Base-by-base conservation (phyloP, 2,797 vertebrate species). In the Discoglossus pictus region DNA sequence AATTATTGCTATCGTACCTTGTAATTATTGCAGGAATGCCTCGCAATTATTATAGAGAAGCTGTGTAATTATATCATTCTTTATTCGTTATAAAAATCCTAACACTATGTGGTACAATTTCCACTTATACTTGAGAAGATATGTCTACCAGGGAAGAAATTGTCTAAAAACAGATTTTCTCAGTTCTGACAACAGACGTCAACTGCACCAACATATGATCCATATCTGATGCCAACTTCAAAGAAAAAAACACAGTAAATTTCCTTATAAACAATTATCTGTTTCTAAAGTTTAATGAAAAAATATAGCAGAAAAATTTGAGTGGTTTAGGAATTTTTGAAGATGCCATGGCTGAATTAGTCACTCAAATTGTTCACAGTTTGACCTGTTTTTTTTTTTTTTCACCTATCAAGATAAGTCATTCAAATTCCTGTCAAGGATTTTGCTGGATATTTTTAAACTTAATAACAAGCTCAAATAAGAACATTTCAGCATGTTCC, bases 1-100 rank as follows among this genome's bases (percentile, higher is more conserved):
- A 65, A 66, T 66, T 40, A 66, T 50, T 66, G 64, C 21, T 48
- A 34, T 58, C 48, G n/a, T 56, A 16, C 53, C 11, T 56, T 58
- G 53, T 50, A 58, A 58, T 66, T 58, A 66, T 66, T 66, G 55
- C 23, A 66, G 43, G 64, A 40, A 40, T 16, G 16, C 21, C 42
- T 58, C 63, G 48, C 43, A 66, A 40, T 66, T 66, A 58, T 66
- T 58, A 34, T 16, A 58, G 20, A 58, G 43, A 39, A 56, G 34
- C 34, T 40, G 23, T 48, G 53, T 42, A 66, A 58, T 66, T 58
- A 66, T 20, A 27, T 24, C 35, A 11, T 35, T 58, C 34, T 56
- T 58, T 40, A 48, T 56, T 47, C 34, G n/a, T 58, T 20, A 6
- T 38, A 39, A 17, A 58, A 17, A 9, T 34, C 43, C n/a, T 56